These are phyloP conservation scores for Boloria euphrosyne DNA, from an alignment of 2,888 invertebrate species.

Conservation along the genomic window DNA sequence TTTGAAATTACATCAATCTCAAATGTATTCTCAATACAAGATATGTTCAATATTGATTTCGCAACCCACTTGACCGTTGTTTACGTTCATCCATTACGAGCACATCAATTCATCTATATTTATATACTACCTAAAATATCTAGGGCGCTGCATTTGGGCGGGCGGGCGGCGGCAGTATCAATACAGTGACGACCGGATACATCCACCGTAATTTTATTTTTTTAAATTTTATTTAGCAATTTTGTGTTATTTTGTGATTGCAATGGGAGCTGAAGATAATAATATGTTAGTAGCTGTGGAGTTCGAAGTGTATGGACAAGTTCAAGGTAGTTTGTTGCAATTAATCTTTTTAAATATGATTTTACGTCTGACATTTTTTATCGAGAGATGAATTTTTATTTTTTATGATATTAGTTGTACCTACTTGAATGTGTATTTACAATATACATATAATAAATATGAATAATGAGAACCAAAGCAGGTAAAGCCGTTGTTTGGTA, in stretches of 20 bases:
- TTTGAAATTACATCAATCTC: constrained; percentile 7
- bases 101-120: constrained; percentile 18
- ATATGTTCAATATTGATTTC: constrained; percentile 2
- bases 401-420: no score
- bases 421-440: no score
- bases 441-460: no score
- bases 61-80: constrained; percentile 22
- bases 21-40: background rate
- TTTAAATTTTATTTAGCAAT: constrained; percentile 3
- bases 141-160: constrained; percentile 57
- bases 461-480: no score
- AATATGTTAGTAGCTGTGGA: constrained; percentile 90
- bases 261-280: constrained; percentile 82
- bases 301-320: constrained; percentile 94
- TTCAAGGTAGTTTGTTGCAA: constrained; percentile 86
- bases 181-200: constrained; percentile 37
- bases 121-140: constrained; percentile 34
- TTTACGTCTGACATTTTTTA: background rate
- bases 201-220: constrained; percentile 36
- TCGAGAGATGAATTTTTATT: no score
- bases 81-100: constrained; percentile 24
- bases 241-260: constrained; percentile 31
- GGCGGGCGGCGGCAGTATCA: constrained; percentile 57
- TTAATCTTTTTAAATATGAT: background rate
- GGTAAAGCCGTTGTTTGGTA: no score